Conservation (phyloP, 2,113 vertebrate genomes). For the Meriones unguiculatus region DNA sequence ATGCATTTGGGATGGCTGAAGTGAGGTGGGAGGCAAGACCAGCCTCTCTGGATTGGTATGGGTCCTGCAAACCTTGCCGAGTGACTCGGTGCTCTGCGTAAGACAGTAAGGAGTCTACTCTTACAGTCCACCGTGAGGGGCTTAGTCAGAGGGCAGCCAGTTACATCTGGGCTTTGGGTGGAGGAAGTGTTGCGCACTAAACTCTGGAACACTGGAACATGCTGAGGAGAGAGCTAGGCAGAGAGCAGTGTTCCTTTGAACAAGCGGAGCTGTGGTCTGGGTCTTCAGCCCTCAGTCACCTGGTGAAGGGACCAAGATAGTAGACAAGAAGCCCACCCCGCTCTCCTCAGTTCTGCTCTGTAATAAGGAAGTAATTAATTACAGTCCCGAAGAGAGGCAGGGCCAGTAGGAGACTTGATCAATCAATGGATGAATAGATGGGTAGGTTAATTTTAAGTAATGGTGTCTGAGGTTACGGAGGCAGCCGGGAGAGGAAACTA, state of each 20-base stretch:
- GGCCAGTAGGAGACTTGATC: background rate
- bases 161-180: background rate
- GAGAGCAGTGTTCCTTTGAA: background rate
- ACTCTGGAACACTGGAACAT: background rate
- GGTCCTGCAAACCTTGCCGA: background rate
- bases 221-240: background rate
- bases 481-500: background rate
- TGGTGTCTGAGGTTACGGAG: background rate
- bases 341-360: background rate
- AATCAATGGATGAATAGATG: background rate
- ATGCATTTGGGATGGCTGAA: background rate
- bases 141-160: background rate
- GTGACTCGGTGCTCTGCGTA: background rate
- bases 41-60: background rate
- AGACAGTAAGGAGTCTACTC: background rate
- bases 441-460: background rate
- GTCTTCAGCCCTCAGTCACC: background rate
- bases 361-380: background rate
- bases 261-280: background rate
- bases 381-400: background rate
- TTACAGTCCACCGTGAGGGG: background rate
- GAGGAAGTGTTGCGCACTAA: background rate
- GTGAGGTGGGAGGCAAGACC: background rate
- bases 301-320: background rate
- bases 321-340: background rate